phyloP scores from a whole-genome alignment of 2,797 vertebrate species.

The Meriones psammophilus region DNA sequence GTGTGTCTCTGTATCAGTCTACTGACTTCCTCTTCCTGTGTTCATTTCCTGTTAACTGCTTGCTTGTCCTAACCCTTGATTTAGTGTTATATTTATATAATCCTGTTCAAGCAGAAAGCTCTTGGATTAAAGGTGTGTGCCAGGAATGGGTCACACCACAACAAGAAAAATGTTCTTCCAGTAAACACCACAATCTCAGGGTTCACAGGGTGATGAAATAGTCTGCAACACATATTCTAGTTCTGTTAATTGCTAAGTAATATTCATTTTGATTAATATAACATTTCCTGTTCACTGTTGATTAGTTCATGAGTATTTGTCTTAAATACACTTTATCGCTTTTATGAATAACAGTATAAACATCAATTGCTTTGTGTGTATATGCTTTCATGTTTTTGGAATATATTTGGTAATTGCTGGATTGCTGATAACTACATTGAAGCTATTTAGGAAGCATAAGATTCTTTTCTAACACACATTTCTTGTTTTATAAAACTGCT shows the following conservation, averaged over 20 bases:
- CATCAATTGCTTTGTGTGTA: not conserved
- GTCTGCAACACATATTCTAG: not conserved
- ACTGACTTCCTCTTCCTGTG: too few relatives aligned
- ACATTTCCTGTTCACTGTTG: not conserved
- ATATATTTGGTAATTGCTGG: not conserved
- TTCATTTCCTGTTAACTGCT: too few relatives aligned
- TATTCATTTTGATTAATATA: not conserved
- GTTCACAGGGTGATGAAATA: too few relatives aligned
- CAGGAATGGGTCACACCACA: too few relatives aligned
- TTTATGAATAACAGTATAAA: not conserved
- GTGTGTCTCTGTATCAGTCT: too few relatives aligned
- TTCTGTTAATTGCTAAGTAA: conserved; percentile 17
- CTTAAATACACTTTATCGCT: too few relatives aligned
- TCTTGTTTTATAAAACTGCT: not conserved
- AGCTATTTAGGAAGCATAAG: not conserved
- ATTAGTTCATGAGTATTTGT: not conserved
- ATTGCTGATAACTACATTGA: not conserved
- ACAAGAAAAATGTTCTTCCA: too few relatives aligned
- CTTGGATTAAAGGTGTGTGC: too few relatives aligned
- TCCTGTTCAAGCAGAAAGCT: too few relatives aligned
- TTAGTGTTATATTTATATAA: too few relatives aligned
- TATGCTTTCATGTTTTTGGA: not conserved
- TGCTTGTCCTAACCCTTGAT: too few relatives aligned
- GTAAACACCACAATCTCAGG: too few relatives aligned
- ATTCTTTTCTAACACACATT: not conserved